These are phyloP conservation scores for Burhinus oedicnemus DNA, from an alignment of 2,113 vertebrate species.

Conservation along the genomic window DNA sequence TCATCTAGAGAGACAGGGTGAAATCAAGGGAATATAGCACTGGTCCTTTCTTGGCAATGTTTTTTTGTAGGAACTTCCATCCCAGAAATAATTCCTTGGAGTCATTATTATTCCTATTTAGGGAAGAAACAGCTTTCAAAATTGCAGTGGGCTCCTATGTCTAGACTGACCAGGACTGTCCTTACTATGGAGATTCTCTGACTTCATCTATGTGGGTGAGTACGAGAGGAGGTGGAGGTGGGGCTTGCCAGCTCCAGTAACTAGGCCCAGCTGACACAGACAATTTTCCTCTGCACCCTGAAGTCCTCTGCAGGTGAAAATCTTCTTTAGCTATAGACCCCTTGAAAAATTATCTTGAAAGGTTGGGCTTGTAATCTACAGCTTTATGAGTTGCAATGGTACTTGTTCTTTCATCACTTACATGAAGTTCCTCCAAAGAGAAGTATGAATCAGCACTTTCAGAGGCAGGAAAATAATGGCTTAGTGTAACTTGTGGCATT, in stretches of 20 bases:
- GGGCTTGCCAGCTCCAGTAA: background rate
- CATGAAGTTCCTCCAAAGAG: background rate
- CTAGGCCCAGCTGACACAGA: background rate
- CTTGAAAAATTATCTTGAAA: background rate
- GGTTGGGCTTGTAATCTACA: background rate
- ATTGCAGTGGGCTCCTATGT: background rate
- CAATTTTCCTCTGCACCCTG: background rate
- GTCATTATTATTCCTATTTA: background rate
- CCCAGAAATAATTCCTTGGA: background rate
- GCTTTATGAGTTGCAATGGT: background rate
- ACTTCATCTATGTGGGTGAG: background rate
- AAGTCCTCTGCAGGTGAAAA: background rate
- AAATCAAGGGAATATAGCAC: background rate
- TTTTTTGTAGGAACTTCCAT: background rate
- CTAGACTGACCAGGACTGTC: background rate
- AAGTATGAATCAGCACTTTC: background rate
- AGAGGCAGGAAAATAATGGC: background rate
- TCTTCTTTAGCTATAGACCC: background rate
- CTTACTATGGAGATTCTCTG: background rate
- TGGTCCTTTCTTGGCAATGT: background rate
- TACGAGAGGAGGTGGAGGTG: background rate
- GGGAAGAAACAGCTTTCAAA: background rate
- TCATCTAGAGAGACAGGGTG: background rate
- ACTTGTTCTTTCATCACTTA: background rate
- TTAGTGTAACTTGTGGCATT: background rate